Base-by-base conservation (phyloP, 2,113 vertebrate species). In the Equus przewalskii region DNA sequence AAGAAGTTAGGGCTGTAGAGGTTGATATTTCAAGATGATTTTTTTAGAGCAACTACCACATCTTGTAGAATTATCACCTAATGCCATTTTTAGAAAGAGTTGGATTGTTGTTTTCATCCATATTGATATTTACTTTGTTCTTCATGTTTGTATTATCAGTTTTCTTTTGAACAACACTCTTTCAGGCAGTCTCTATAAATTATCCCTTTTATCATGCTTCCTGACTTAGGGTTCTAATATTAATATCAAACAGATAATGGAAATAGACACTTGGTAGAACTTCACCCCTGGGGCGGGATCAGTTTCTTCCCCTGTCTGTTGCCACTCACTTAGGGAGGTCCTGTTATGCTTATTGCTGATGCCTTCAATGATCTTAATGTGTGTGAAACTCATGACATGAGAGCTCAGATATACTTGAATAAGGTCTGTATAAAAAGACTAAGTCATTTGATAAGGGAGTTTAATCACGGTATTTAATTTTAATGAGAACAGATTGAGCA, bases 401-500 rank as follows among this genome's bases (percentile, higher is more conserved):
- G 7, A 76, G 14, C 65, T 78, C 78, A 81, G 41, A 44, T 41
- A 41, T 78, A 58, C 75, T 49, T 85, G 26, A 94, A 19, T 79
- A 69, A 60, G 76, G 60, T 81, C 72, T 72, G 14, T 72, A 78
- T 95, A 72, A 86, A 84, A 65, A 41, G 51, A 92, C 41, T 30
- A 84, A 78, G 49, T 84, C 62, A 41, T 88, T 62, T 44, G 67
- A 60, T 41, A 60, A 75, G 28, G 79, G 6, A 89, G 56, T 83
- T 95, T 81, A 85, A 89, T 95, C 58, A 28, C 30, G 51, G 12
- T 36, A 28, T 58, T 95, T 75, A 58, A 62, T 49, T 97, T 88
- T 89, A 92, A 72, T 72, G 72, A 65, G 73, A 94, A 82, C 54
- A 94, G 62, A 72, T 80, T 92, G 44, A 91, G 18, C 81, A 91